phyloP scores from a whole-genome alignment of 2,113 vertebrate species.

The Chionis minor region DNA sequence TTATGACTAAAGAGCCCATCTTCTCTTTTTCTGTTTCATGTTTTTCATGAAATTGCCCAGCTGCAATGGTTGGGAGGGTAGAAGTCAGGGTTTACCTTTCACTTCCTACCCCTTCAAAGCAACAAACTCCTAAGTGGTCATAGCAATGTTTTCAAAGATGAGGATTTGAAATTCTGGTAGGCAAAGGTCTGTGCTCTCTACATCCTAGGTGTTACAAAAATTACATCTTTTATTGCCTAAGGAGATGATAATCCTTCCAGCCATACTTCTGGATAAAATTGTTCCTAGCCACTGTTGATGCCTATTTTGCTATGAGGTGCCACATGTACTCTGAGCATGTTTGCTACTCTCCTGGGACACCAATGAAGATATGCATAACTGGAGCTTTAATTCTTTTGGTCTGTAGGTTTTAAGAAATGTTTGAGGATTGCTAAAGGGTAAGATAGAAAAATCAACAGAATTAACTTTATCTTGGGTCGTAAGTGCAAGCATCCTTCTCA shows the following conservation, averaged over 20 bases:
- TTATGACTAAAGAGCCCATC: neutral
- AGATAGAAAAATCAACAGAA: neutral
- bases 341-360: neutral
- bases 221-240: neutral
- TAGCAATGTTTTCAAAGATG: neutral
- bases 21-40: neutral
- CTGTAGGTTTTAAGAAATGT: neutral
- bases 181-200: neutral
- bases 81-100: neutral
- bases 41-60: neutral
- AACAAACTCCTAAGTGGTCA: neutral
- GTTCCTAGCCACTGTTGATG: neutral
- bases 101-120: neutral
- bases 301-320: neutral
- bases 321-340: accelerated
- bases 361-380: neutral
- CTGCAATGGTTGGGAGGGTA: neutral
- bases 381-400: neutral
- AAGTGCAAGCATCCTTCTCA: neutral
- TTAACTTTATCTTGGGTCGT: neutral
- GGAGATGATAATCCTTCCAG: neutral
- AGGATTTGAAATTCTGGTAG: conserved; percentile 3
- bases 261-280: neutral
- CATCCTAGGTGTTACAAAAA: neutral
- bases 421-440: neutral